A percentile compares a stretch with the other conserved stretches of the same genome.
phyloP scores from a whole-genome alignment of 1,140 invertebrate genomes.

The Pogonomyrmex californicus region DNA sequence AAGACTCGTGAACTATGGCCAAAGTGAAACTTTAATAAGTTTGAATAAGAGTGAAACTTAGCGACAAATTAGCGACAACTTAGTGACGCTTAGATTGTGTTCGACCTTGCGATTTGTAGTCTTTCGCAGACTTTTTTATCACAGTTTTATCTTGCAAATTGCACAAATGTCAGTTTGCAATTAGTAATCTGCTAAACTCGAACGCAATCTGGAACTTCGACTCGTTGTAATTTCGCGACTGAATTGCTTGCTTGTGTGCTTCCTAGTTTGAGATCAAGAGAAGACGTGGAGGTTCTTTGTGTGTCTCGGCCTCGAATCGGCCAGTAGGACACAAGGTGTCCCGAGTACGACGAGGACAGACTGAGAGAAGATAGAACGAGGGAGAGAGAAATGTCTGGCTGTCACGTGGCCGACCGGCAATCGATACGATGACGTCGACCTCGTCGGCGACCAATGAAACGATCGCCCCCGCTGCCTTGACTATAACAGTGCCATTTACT shows the following conservation, averaged over 20 bases:
- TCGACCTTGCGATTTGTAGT: neutral
- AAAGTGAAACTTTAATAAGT: neutral
- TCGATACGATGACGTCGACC: slow-evolving; percentile 78
- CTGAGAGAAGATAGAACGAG: neutral
- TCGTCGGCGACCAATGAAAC: slow-evolving; percentile 66
- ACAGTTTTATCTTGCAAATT: neutral
- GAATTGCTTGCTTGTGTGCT: neutral
- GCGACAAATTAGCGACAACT: no score
- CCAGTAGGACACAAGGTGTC: slow-evolving; percentile 51
- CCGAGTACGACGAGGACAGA: slow-evolving; percentile 5
- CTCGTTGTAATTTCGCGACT: neutral
- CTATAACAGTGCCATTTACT: slow-evolving; percentile 67
- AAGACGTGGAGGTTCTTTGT: slow-evolving; percentile 54
- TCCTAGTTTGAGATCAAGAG: slow-evolving; percentile 17
- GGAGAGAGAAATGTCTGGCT: slow-evolving; percentile 17
- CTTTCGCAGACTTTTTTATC: neutral
- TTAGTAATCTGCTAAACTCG: neutral
- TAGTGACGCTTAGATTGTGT: neutral
- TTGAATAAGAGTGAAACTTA: neutral
- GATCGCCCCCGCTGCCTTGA: slow-evolving; percentile 32
- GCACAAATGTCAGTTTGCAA: neutral
- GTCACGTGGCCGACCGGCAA: slow-evolving; percentile 70
- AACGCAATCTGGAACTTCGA: neutral
- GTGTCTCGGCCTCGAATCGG: slow-evolving; percentile 57
- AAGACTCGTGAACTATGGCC: neutral